phyloP scores from a whole-genome alignment of 2,888 invertebrate genomes.

The Agrotis ipsilon region DNA sequence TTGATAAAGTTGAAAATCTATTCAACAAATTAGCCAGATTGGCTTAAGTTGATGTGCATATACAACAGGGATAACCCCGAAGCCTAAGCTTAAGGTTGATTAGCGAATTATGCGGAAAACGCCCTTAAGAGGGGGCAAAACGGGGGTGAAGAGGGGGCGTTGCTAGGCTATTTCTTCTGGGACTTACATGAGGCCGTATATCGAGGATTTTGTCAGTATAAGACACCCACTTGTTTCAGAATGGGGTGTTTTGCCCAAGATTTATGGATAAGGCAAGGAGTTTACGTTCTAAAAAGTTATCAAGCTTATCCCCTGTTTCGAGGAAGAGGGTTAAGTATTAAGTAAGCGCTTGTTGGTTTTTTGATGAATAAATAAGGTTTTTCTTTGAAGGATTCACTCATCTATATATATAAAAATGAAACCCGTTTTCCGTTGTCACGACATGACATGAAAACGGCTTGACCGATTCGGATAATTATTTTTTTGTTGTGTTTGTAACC shows the following conservation, averaged over 20 bases:
- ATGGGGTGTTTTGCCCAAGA: slow-evolving; percentile 38
- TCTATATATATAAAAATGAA: too few relatives aligned
- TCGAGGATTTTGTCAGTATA: slow-evolving; percentile 46
- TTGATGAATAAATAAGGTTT: slow-evolving; percentile 32
- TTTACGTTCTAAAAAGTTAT: slow-evolving; percentile 50
- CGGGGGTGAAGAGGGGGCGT: slow-evolving; percentile 23
- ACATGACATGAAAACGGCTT: too few relatives aligned
- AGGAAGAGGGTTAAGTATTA: slow-evolving; percentile 25
- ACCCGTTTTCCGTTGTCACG: too few relatives aligned
- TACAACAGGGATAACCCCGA: slow-evolving; percentile 31
- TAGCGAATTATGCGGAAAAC: slow-evolving; percentile 72
- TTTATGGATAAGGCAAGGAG: slow-evolving; percentile 37
- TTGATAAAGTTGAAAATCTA: too few relatives aligned
- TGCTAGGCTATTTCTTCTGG: slow-evolving; percentile 52
- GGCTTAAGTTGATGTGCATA: too few relatives aligned
- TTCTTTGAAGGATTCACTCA: neutral
- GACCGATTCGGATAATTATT: too few relatives aligned
- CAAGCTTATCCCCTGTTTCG: slow-evolving; percentile 32
- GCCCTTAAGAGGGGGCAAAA: slow-evolving; percentile 6
- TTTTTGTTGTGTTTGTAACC: too few relatives aligned
- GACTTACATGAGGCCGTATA: slow-evolving; percentile 36
- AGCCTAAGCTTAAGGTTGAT: slow-evolving; percentile 62
- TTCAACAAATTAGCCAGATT: too few relatives aligned
- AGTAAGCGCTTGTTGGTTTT: slow-evolving; percentile 11
- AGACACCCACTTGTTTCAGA: slow-evolving; percentile 26